phyloP scores from a whole-genome alignment of 2,113 vertebrate species.

The Crotophaga sulcirostris region DNA sequence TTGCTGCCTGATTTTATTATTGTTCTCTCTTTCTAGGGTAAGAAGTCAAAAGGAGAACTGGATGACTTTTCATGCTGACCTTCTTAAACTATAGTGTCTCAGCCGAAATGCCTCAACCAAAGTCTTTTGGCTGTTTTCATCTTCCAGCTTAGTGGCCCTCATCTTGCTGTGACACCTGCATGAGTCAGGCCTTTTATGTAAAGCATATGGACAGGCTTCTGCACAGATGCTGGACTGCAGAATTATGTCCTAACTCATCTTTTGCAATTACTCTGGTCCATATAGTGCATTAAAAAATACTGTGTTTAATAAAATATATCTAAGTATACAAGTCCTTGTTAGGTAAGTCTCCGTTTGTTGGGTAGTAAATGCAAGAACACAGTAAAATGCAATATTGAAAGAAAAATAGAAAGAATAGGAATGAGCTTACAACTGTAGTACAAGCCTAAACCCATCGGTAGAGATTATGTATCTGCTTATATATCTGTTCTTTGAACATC shows the following conservation, averaged over 20 bases:
- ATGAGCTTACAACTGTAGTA: neutral
- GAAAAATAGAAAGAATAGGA: neutral
- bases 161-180: neutral
- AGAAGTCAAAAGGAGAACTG: conserved; percentile 14
- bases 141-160: conserved; percentile 1
- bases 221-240: neutral
- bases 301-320: neutral
- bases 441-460: neutral
- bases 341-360: neutral
- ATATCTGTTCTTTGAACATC: neutral
- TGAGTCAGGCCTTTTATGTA: conserved; percentile 32
- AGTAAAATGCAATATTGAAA: neutral
- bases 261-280: neutral
- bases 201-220: neutral
- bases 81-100: conserved; percentile 6
- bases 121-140: neutral
- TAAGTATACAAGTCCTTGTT: neutral
- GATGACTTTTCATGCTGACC: conserved; percentile 35
- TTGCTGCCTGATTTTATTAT: conserved; percentile 46
- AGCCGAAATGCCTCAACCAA: neutral
- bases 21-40: conserved; percentile 49
- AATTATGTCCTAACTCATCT: neutral
- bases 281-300: neutral
- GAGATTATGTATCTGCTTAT: neutral
- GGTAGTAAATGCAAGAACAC: neutral